These are phyloP conservation scores for Scaptodrosophila lebanonensis DNA, from an alignment of 1,140 invertebrate genomes.

Conservation along the genomic window DNA sequence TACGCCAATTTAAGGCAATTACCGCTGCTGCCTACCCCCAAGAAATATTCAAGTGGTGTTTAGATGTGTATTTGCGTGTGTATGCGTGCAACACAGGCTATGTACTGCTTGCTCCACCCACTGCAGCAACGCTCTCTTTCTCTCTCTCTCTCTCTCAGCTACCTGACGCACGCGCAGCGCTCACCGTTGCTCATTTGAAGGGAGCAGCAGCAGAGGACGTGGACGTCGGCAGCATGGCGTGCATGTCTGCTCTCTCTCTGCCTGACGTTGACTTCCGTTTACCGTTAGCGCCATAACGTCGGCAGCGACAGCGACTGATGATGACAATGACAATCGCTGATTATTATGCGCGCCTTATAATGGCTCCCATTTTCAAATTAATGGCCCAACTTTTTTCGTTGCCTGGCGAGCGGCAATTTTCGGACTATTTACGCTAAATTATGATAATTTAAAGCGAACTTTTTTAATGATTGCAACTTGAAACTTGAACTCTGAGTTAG, in stretches of 20 bases:
- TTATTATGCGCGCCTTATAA: constrained; percentile 39
- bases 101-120: constrained; percentile 50
- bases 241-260: too few relatives aligned
- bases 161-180: constrained; percentile 39
- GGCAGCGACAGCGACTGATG: neutral
- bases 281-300: constrained; percentile 37
- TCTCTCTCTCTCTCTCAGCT: constrained; percentile 14
- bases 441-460: constrained; percentile 55
- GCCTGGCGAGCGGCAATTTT: constrained; percentile 21
- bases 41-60: neutral
- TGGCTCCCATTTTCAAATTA: constrained; percentile 45
- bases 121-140: constrained; percentile 17
- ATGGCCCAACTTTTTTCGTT: constrained; percentile 40
- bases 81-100: constrained; percentile 21
- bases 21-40: constrained; percentile 41
- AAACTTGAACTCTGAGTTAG: too few relatives aligned
- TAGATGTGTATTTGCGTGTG: constrained; percentile 9
- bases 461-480: too few relatives aligned
- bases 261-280: too few relatives aligned
- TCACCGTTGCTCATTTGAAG: too few relatives aligned
- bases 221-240: constrained; percentile 1
- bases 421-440: constrained; percentile 41
- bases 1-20: constrained; percentile 69
- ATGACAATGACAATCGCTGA: too few relatives aligned
- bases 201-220: neutral